Evolutionary conservation across 2,113 vertebrate genomes (phyloP).

Genomic region (Chaetodon auriga): DNA sequence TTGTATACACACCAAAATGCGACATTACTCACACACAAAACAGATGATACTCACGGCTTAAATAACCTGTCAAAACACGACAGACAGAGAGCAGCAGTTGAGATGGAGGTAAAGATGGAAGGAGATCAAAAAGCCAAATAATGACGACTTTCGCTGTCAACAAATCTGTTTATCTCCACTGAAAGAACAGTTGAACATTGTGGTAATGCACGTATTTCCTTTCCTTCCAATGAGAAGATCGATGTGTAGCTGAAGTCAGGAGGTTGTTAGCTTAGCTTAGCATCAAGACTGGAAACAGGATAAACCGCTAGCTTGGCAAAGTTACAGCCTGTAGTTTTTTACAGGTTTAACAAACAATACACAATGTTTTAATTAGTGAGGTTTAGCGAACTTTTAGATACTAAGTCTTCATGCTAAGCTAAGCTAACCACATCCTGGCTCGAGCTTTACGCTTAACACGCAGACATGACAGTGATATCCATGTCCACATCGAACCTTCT

Average conservation of each 20-base stretch:
- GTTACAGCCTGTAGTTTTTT: no score
- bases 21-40: not conserved
- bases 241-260: not conserved
- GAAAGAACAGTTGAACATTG: not conserved
- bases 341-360: no score
- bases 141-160: not conserved
- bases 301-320: no score
- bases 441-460: not conserved
- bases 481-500: not conserved
- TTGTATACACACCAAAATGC: constrained; percentile 27
- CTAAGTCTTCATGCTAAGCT: not conserved
- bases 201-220: no score
- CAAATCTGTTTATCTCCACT: not conserved
- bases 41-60: constrained; percentile 73
- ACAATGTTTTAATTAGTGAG: no score
- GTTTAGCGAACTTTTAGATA: no score
- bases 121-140: not conserved
- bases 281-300: not conserved
- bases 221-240: not conserved
- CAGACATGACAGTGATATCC: not conserved
- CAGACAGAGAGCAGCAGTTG: constrained; percentile 16
- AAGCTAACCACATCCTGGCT: not conserved
- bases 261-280: not conserved
- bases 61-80: constrained; percentile 63
- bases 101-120: constrained; percentile 8